Evolutionary conservation across 2,113 vertebrate species (phyloP), one percentile per base, ranked within the genome.

Genomic region (Catharus fuscescens): DNA sequence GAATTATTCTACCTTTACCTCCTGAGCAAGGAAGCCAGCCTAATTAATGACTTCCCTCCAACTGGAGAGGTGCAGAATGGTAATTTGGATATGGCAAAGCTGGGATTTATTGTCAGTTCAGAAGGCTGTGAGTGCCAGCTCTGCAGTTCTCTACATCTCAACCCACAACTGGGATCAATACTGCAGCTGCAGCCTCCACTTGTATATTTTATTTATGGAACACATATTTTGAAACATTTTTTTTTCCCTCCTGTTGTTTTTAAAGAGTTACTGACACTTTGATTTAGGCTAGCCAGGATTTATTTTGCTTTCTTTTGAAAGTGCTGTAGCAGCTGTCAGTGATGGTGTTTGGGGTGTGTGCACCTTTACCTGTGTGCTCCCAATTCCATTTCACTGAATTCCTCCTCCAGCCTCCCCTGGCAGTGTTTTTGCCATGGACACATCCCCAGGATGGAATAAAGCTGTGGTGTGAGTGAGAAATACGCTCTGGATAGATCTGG

Each of bases 161-260:
- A 3, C 92, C 94, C 90, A 77, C 92, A 95, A 9, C 89, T 95
- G 96, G 91, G 96, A 97, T 97, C 96, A 94, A 96, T 92, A 93
- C 80, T 57, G 71, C 57, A 54, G 62, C 85, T 42, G 52, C 93
- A 73, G 80, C 52, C 82, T 93, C 74, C 78, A 59, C 92, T 86
- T 92, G 85, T 69, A 52, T 79, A 32, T 86, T 97, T 97, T 96
- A 96, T 97, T 97, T 96, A 96, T 94, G 83, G 57, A n/a, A 42
- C 83, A 64, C 28, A 7, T 84, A 80, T 91, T 92, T 94, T 82
- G 89, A 92, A 95, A 87, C 70, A 40, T 71, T 88, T 54, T 54
- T 81, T 47, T 71, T 88, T 59, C 74, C 65, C 2, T 21, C 8
- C 38, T 69, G 71, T 91, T 91, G 66, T 94, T 94, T 91, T 64